Conservation (phyloP, 1,140 invertebrate species). For the Lasioglossum albipes region DNA sequence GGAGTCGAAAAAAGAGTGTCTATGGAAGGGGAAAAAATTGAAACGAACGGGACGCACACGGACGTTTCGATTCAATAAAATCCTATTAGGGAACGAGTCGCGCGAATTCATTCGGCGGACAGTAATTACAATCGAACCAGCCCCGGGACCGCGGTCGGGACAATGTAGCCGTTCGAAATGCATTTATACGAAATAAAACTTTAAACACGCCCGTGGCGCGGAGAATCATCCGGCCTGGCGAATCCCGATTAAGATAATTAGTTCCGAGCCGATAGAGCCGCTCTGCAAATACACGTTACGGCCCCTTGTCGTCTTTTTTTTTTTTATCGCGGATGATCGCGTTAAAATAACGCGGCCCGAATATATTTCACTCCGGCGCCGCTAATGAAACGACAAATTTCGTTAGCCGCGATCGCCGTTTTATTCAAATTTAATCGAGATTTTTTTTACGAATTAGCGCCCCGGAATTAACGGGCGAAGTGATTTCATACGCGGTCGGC, state of each 20-base stretch:
- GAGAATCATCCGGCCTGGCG: slow-evolving; percentile 1
- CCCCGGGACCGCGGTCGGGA: not conserved
- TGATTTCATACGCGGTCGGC: too few relatives aligned
- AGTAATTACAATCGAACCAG: slow-evolving; percentile 50
- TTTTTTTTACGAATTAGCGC: too few relatives aligned
- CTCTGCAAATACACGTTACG: not conserved
- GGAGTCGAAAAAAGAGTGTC: not conserved
- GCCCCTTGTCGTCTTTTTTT: not conserved
- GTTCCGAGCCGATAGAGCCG: not conserved
- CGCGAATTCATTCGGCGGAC: slow-evolving; percentile 48
- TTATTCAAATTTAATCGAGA: too few relatives aligned
- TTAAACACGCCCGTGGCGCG: slow-evolving; percentile 13
- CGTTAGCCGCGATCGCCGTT: too few relatives aligned
- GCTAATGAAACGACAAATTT: not conserved
- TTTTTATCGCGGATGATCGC: not conserved
- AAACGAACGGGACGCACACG: slow-evolving; percentile 16
- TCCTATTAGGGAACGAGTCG: slow-evolving; percentile 52
- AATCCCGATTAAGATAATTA: slow-evolving; percentile 41
- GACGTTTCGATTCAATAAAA: slow-evolving; percentile 57
- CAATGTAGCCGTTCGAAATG: slow-evolving; percentile 8
- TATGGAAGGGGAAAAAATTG: slow-evolving; percentile 17
- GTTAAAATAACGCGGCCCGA: not conserved
- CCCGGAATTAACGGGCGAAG: too few relatives aligned
- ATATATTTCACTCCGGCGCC: not conserved
- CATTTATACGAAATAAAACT: slow-evolving; percentile 50